Evolutionary conservation across 2,797 vertebrate genomes (phyloP).

Genomic region (Nyctibius grandis): DNA sequence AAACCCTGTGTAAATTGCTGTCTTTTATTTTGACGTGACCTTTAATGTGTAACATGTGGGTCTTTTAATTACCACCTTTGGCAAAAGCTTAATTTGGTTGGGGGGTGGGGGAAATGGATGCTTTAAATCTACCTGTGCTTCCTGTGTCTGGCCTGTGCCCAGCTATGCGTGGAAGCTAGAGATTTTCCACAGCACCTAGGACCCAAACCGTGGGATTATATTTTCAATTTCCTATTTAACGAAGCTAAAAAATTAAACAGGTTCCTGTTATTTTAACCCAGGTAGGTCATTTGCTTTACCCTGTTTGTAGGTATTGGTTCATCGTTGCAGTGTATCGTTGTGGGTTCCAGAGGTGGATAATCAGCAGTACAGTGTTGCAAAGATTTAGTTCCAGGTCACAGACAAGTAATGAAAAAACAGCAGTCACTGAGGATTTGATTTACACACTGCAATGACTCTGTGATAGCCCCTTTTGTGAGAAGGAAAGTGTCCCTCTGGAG

Average conservation of each 20-base stretch:
- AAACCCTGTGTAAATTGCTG: background rate
- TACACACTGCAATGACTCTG: background rate
- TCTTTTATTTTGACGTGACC: background rate
- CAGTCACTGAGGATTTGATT: conserved; percentile 37
- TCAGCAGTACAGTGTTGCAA: background rate
- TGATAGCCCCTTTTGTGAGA: conserved; percentile 29
- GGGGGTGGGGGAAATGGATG: background rate
- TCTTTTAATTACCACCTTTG: conserved; percentile 7
- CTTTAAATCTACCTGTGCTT: conserved; percentile 23
- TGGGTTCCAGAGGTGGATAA: background rate
- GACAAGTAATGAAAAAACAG: conserved; percentile 36
- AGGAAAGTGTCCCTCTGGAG: conserved; percentile 23
- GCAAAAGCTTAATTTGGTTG: background rate
- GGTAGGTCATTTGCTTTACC: background rate
- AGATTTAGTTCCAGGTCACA: conserved; percentile 45
- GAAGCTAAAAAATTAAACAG: background rate
- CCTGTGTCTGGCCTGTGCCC: background rate
- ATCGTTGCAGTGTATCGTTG: background rate
- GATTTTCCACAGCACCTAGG: background rate
- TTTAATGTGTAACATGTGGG: background rate
- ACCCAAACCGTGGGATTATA: background rate
- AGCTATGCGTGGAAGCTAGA: background rate
- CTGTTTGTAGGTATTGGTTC: background rate
- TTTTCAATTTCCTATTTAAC: background rate
- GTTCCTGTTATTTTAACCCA: background rate